Percentiles rank a stretch among this genome's conserved stretches.
phyloP scores from a whole-genome alignment of 1,140 invertebrate species.

The Diachasma alloeum region DNA sequence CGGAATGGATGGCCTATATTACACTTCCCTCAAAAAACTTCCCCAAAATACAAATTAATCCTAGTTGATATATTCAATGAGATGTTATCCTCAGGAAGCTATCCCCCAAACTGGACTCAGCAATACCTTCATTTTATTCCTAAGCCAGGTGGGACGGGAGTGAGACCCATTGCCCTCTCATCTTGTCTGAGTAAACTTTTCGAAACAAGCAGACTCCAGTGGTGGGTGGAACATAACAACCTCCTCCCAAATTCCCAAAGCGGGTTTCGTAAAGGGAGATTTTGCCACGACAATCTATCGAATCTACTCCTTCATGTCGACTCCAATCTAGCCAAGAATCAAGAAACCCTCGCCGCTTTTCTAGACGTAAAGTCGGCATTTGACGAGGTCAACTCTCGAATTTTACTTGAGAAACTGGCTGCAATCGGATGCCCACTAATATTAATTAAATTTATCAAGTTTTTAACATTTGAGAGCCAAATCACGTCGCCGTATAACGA shows the following conservation, averaged over 20 bases:
- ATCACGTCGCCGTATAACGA: background rate
- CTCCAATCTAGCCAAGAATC: background rate
- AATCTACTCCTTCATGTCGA: slow-evolving; percentile 7
- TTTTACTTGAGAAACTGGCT: slow-evolving; percentile 22
- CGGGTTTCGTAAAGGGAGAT: slow-evolving; percentile 36
- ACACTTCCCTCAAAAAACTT: background rate
- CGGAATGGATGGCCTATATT: slow-evolving; percentile 9
- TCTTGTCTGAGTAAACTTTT: slow-evolving; percentile 25
- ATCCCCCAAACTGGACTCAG: background rate
- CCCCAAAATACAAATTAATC: slow-evolving; percentile 6
- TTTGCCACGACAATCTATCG: slow-evolving; percentile 27
- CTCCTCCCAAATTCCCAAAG: slow-evolving; percentile 28
- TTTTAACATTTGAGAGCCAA: slow-evolving; percentile 6
- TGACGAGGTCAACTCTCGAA: background rate
- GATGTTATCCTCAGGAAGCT: background rate
- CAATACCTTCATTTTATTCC: slow-evolving; percentile 10
- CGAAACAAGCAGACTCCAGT: slow-evolving; percentile 36
- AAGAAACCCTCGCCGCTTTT: background rate
- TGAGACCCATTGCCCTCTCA: no score
- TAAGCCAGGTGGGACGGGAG: background rate
- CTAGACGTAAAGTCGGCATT: background rate
- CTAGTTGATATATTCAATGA: slow-evolving; percentile 26
- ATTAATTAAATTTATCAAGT: background rate
- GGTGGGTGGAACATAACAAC: slow-evolving; percentile 30
- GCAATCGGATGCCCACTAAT: slow-evolving; percentile 6